Conservation (phyloP, 2,888 invertebrate genomes). For the Pterobdella sp. region DNA sequence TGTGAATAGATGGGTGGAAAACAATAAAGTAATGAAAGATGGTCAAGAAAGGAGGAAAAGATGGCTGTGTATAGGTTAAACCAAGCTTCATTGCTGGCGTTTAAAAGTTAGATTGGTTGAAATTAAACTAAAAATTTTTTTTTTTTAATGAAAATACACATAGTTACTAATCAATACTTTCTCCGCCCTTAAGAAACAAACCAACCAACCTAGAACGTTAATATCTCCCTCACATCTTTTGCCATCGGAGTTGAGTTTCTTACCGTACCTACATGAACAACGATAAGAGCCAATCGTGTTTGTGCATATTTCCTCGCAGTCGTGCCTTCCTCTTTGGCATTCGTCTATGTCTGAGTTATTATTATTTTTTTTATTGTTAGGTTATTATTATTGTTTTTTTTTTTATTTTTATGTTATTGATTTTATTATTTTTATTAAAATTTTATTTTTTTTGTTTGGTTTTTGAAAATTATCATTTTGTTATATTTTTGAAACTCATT, state of each 20-base stretch:
- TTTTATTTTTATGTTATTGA: not conserved
- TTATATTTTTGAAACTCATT: not conserved
- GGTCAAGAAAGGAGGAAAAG: too few relatives aligned
- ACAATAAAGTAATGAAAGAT: too few relatives aligned
- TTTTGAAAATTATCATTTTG: not conserved
- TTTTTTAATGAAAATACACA: too few relatives aligned
- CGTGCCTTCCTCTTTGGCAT: conserved; percentile 46
- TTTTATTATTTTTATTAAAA: not conserved
- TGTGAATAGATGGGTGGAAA: too few relatives aligned
- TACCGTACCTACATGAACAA: conserved; percentile 50
- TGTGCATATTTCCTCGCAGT: conserved; percentile 49
- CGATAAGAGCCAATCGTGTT: conserved; percentile 50
- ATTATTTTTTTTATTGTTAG: not conserved
- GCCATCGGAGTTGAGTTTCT: conserved; percentile 50
- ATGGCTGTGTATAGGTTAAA: too few relatives aligned
- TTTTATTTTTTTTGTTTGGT: not conserved
- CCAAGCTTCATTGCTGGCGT: too few relatives aligned
- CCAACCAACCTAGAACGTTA: not conserved
- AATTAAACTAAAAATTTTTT: too few relatives aligned
- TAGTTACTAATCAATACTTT: too few relatives aligned
- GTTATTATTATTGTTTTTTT: not conserved
- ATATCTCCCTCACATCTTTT: conserved; percentile 49
- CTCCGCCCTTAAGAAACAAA: not conserved
- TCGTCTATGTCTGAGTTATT: conserved; percentile 48
- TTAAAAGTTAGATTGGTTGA: too few relatives aligned